Evolutionary conservation across 1,140 invertebrate species (phyloP), one percentile per base, ranked within the genome.

Genomic region (Monochamus saltuarius): DNA sequence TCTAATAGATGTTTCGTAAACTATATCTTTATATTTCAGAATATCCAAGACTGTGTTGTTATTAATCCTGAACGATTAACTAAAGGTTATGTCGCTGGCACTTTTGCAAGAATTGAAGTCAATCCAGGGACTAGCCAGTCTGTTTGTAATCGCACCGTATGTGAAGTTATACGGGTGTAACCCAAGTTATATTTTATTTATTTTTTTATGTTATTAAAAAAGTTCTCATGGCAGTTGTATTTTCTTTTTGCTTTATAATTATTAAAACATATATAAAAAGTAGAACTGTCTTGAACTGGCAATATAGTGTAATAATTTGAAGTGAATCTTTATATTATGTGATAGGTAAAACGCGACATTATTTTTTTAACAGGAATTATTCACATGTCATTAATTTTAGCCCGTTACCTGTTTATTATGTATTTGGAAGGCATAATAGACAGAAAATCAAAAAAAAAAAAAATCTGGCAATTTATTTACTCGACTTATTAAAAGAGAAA

Each of bases 21-120:
- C 53, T 14, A 63, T 47, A 42, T 52, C 39, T 51, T 56, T 56
- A 46, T 53, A 47, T 80, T 80, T 7, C 74, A 92, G 86, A 77
- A 87, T 59, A 82, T 92, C 11, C 83, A 88, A 62, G 87, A 86
- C 3, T 90, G 88, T 65, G 76, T 93, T 16, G 86, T 91, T 7
- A 76, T 97, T 4, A 97, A 97, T 81, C 92, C 94, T 0, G 92
- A 92, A 67, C 82, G 85, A 59, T 73, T 95, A 39, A 82, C 84
- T 0, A 93, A 94, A 77, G 89, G 89, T 54, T 80, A 72, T 11
- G 77, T 75, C 29, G 83, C 70, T 4, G 85, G 84, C 9, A 85
- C 83, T 7, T 86, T 85, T 69, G 81, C 81, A 0, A 76, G 82
- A 4, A 66, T 86, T 14, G 60, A 73, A 53, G 46, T 74, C 13